phyloP scores from a whole-genome alignment of 2,888 invertebrate species.

The Synanthedon tipuliformis region DNA sequence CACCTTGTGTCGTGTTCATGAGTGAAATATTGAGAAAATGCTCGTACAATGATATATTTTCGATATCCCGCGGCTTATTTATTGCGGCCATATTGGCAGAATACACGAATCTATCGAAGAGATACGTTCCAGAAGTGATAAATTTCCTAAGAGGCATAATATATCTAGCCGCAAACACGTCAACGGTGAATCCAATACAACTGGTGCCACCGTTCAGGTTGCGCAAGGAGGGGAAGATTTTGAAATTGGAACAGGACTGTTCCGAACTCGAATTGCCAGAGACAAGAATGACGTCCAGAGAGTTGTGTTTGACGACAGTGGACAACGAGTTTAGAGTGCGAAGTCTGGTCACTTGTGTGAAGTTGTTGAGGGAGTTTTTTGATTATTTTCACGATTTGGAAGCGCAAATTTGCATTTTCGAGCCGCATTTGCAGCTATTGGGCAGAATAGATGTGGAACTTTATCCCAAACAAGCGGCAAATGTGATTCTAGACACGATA shows the following conservation, averaged over 20 bases:
- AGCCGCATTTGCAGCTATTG: conserved; percentile 67
- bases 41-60: conserved; percentile 72
- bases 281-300: conserved; percentile 63
- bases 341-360: conserved; percentile 63
- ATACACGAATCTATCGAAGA: conserved; percentile 82
- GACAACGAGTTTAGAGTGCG: conserved; percentile 76
- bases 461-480: conserved; percentile 72
- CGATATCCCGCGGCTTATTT: conserved; percentile 83
- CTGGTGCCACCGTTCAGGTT: conserved; percentile 77
- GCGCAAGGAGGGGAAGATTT: conserved; percentile 61
- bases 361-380: conserved; percentile 72
- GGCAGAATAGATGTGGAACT: conserved; percentile 66
- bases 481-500: conserved; percentile 45
- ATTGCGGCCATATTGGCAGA: conserved; percentile 79
- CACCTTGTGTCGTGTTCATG: conserved; percentile 86
- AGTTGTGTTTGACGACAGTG: conserved; percentile 65
- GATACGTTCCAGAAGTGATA: conserved; percentile 83
- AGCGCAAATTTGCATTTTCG: conserved; percentile 58
- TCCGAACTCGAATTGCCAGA: conserved; percentile 37
- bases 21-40: conserved; percentile 79
- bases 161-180: conserved; percentile 76
- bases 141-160: conserved; percentile 84
- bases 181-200: conserved; percentile 70
- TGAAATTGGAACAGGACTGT: conserved; percentile 69
- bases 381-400: conserved; percentile 56